Percentiles rank a stretch among this genome's conserved stretches.
These are phyloP conservation scores for Tetrao urogallus DNA, from an alignment of 2,113 vertebrate species.

Conservation along the genomic window DNA sequence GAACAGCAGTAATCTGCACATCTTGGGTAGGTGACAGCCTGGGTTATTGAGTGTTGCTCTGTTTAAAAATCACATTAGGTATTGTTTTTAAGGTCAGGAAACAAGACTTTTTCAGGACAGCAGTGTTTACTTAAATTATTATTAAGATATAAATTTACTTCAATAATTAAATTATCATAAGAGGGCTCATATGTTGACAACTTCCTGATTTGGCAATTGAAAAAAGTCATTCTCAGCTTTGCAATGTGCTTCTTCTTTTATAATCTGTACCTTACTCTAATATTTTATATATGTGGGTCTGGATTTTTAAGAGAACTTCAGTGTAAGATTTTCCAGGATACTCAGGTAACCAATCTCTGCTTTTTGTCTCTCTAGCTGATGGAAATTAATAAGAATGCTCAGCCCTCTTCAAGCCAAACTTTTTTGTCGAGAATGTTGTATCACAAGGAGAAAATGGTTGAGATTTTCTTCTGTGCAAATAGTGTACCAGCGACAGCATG, in stretches of 20 bases:
- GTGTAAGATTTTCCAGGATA: background rate
- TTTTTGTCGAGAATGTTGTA: background rate
- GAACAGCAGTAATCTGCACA: background rate
- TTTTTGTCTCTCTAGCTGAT: accelerated
- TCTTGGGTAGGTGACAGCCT: background rate
- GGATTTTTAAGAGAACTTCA: background rate
- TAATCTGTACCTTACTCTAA: background rate
- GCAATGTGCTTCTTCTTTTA: background rate
- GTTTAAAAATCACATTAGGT: constrained; percentile 1
- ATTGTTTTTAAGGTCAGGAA: constrained; percentile 40
- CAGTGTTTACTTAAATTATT: background rate
- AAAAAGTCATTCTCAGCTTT: background rate
- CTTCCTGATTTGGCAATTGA: background rate
- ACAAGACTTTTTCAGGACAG: background rate
- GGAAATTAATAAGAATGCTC: background rate
- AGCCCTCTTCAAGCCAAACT: background rate
- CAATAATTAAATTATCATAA: background rate
- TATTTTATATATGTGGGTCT: background rate
- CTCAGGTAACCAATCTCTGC: background rate
- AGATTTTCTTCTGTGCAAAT: background rate
- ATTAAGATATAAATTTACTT: background rate
- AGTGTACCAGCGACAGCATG: background rate
- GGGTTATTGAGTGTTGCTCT: background rate
- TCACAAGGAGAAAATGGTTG: background rate
- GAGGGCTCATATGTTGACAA: background rate